Base-by-base conservation (phyloP, 2,888 invertebrate genomes). In the Galeopsomyia nigrocyanea region DNA sequence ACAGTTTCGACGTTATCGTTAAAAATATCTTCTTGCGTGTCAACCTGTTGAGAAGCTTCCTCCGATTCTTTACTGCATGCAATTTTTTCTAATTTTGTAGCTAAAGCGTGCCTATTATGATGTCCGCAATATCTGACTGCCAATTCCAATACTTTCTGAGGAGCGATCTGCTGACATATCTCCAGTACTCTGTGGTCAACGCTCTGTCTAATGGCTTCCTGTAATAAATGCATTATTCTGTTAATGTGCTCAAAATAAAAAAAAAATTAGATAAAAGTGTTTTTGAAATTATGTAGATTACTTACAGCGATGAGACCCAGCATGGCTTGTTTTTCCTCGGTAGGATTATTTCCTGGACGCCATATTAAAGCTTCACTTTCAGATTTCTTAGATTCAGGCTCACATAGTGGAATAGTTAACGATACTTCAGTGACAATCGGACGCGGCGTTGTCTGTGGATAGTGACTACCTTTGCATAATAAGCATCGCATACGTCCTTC, bases 61-160 rank as follows among this genome's bases (percentile, higher is more conserved):
- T 81, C 79, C 17, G 82, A 80, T 75, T 83, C 83, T 61, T 82
- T 85, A 46, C 77, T 77, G 10, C 84, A 83, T 14, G 80, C 82
- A 19, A 86, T 83, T 0, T 79, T 77, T 73, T 86, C 83, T 31
- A 97, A 88, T 82, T 93, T 93, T 78, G 95, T 94, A 0, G 94
- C 94, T 57, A 98, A 88, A 80, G 94, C 92, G 79, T 91, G 90
- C 78, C 92, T 91, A 26, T 94, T 92, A 14, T 94, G 88, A 77
- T 94, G 92, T 0, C 92, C 91, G 0, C 97, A 95, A 87, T 97
- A 98, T 83, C 95, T 95, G n/a, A 95, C 92, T 0, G 96, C 96
- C 50, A 96, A 87, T 75, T 94, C 93, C 50, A 97, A 87, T 0
- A 96, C 88, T 57, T 93, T 92, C 1, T 92, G 91, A 80, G 94